Evolutionary conservation across 2,113 vertebrate species (phyloP).

Genomic region (Gavialis gangeticus): DNA sequence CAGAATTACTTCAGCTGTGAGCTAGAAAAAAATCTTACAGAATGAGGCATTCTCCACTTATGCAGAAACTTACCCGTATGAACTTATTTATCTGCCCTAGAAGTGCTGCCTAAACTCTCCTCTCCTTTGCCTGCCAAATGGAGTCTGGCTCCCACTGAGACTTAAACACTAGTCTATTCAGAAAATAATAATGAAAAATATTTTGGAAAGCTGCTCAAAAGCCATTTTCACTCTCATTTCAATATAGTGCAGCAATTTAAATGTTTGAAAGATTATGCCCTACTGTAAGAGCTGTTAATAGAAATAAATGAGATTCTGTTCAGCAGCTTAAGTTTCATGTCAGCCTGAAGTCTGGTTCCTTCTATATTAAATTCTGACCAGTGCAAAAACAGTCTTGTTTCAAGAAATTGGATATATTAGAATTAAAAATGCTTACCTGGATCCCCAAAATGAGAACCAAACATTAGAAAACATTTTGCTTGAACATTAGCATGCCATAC

Average conservation of each 20-base stretch:
- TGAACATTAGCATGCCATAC: background rate
- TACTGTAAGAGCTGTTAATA: background rate
- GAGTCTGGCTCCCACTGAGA: background rate
- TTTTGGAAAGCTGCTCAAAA: background rate
- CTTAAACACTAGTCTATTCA: background rate
- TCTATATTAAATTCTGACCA: background rate
- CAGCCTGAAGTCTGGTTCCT: background rate
- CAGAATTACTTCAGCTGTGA: background rate
- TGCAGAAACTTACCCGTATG: accelerated
- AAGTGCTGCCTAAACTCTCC: background rate
- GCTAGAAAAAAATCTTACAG: background rate
- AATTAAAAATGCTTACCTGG: no score
- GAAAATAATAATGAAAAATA: background rate
- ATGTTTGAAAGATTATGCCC: background rate
- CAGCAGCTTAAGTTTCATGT: background rate
- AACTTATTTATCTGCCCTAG: background rate
- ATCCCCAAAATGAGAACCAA: no score
- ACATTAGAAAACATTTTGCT: background rate
- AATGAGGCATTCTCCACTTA: background rate
- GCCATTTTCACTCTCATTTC: background rate
- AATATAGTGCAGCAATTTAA: background rate
- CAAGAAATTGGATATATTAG: background rate
- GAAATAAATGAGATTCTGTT: accelerated
- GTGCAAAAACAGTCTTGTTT: background rate
- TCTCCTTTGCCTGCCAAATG: background rate